Conservation (phyloP, 2,888 invertebrate species). For the Carterocephalus palaemon region DNA sequence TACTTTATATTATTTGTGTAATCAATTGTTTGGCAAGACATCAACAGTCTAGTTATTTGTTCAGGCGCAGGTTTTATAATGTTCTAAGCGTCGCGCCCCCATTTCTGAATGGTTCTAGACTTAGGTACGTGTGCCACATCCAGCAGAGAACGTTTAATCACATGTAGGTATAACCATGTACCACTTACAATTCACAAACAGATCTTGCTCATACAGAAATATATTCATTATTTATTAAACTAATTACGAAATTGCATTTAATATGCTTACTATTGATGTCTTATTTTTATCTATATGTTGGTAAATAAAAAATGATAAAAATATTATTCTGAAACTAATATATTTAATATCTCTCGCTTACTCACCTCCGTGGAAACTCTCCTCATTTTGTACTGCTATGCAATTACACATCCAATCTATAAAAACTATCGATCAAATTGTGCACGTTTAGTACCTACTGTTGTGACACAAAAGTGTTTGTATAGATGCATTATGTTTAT, state of each 20-base stretch:
- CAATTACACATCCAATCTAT: constrained; percentile 8
- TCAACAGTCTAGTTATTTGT: constrained; percentile 12
- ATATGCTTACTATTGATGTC: too few species aligned
- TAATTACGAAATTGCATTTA: too few species aligned
- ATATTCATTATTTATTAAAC: too few species aligned
- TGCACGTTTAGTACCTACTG: background rate
- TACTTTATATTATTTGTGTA: too few species aligned
- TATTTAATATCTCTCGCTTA: background rate
- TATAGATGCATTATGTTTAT: background rate
- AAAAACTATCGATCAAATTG: constrained; percentile 13
- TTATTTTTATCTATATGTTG: too few species aligned
- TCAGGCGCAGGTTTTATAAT: constrained; percentile 16
- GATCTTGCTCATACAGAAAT: too few species aligned
- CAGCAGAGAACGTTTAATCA: too few species aligned
- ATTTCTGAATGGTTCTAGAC: constrained; percentile 7
- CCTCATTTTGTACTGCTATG: background rate
- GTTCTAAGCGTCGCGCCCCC: constrained; percentile 9
- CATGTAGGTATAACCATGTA: too few species aligned
- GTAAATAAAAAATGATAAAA: too few species aligned
- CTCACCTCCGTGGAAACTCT: background rate
- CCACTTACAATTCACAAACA: too few species aligned
- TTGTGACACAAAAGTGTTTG: background rate
- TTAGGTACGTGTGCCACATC: background rate
- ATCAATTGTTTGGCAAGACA: constrained; percentile 3
- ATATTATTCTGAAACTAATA: too few species aligned